These are phyloP conservation scores for Candidula unifasciata DNA, from an alignment of 2,888 invertebrate genomes.

Conservation along the genomic window DNA sequence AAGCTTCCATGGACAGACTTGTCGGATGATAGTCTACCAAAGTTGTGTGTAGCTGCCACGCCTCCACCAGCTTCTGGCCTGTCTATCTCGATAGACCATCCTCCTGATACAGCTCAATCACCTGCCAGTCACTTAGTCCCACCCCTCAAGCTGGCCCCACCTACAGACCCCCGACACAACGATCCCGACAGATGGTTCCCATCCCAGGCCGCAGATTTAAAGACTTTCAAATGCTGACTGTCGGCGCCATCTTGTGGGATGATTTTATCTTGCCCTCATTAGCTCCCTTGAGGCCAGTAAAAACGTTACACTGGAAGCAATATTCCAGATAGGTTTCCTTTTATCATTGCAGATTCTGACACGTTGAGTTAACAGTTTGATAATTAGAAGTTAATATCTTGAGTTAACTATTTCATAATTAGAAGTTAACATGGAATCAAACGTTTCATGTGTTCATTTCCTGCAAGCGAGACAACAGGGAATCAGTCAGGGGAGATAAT, in stretches of 20 bases:
- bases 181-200: neutral
- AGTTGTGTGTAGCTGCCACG: no score
- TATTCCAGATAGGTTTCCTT: slow-evolving; percentile 17
- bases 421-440: neutral
- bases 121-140: no score
- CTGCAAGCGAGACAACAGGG: neutral
- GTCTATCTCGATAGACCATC: no score
- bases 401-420: slow-evolving; percentile 17
- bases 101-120: no score
- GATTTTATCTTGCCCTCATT: slow-evolving; percentile 24
- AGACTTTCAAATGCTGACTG: neutral
- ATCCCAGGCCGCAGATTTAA: neutral
- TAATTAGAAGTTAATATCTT: neutral
- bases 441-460: neutral
- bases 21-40: no score
- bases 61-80: no score
- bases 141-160: no score
- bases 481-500: neutral
- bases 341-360: slow-evolving; percentile 14
- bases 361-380: slow-evolving; percentile 15
- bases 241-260: slow-evolving; percentile 4
- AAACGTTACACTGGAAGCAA: neutral
- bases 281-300: neutral
- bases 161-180: neutral
- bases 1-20: no score